Conservation (phyloP, 2,888 invertebrate genomes). For the Leptinotarsa juncta region DNA sequence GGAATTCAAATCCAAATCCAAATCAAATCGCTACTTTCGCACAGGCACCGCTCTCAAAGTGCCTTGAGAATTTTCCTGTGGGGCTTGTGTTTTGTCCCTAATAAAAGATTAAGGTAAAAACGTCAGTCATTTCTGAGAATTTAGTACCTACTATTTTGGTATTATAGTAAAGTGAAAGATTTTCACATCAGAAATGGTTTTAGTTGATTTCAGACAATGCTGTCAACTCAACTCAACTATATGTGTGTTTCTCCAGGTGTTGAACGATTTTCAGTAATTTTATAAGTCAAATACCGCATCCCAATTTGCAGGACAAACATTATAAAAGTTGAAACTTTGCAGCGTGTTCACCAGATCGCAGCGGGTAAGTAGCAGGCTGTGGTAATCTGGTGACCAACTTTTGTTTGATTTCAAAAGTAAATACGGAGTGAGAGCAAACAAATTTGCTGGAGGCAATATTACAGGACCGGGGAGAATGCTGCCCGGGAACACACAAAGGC, state of each 20-base stretch:
- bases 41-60: too few relatives aligned
- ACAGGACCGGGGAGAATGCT: slow-evolving; percentile 28
- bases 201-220: neutral
- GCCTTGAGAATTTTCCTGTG: too few relatives aligned
- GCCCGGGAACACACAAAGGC: slow-evolving; percentile 18
- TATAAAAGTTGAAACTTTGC: slow-evolving; percentile 44
- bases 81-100: too few relatives aligned
- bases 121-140: too few relatives aligned
- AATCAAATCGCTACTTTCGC: too few relatives aligned
- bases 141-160: too few relatives aligned
- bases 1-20: too few relatives aligned
- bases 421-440: slow-evolving; percentile 46
- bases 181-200: too few relatives aligned
- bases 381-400: slow-evolving; percentile 44
- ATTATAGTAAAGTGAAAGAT: too few relatives aligned
- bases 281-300: slow-evolving; percentile 47
- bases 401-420: slow-evolving; percentile 48
- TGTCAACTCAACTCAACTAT: neutral
- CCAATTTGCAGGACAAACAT: slow-evolving; percentile 48
- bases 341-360: slow-evolving; percentile 26
- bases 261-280: slow-evolving; percentile 27
- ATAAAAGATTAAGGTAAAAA: too few relatives aligned
- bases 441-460: slow-evolving; percentile 42
- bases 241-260: neutral
- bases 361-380: slow-evolving; percentile 34